Evolutionary conservation across 2,888 invertebrate genomes (phyloP), one percentile per base, ranked within the genome.

Genomic region (Cerceris rybyensis): DNA sequence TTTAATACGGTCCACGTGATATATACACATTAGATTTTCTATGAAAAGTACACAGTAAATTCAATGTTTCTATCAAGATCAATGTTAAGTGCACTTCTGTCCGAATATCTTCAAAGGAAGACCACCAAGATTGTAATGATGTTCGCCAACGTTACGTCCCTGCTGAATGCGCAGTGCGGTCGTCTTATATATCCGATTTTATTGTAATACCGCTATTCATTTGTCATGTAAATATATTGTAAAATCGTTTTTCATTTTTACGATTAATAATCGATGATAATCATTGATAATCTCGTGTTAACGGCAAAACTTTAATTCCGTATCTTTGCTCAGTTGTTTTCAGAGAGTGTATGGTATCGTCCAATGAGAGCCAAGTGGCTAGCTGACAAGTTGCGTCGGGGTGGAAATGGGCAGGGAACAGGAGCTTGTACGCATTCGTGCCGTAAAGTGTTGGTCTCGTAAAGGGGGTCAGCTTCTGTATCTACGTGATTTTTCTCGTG

Each of bases 321-420:
- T 76, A 72, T 71, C 58, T 72, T 72, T 39, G 52, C 49, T 78
- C 74, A 70, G 84, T 82, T 82, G 67, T 78, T 75, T 75, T 82
- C 65, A 68, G 71, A 80, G 73, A 78, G 76, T 71, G 78, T 70
- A 68, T 66, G 57, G 58, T 71, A 68, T 75, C 75, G 61, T 67
- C 85, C 83, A 87, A 82, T 86, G 72, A 72, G 80, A 83, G 68
- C 43, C 64, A 67, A 78, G 81, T 79, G 74, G 83, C 73, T 75
- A 63, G 81, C 78, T 81, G 87, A 87, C 75, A 83, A 81, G 79
- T 82, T 60, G 81, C 74, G 81, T 80, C 70, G 79, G 69, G 75
- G 78, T 83, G 78, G 86, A 82, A 79, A 86, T 85, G 83, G 86
- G 81, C 83, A 78, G 85, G 80, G 80, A 80, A 81, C 78, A 70